Evolutionary conservation across 2,888 invertebrate species (phyloP).

Genomic region (Spodoptera littoralis): DNA sequence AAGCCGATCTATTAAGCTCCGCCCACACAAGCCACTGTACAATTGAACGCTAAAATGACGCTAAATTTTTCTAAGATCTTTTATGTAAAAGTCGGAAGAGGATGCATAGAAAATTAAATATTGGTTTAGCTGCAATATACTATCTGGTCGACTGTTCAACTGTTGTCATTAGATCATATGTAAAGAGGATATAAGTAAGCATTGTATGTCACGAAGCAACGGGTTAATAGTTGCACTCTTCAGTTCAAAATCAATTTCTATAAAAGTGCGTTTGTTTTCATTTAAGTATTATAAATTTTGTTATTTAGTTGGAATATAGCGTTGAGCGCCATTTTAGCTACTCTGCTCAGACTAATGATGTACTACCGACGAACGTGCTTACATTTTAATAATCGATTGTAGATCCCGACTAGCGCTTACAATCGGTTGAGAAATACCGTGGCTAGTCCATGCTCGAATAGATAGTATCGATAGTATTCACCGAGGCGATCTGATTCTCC

Average conservation of each 20-base stretch:
- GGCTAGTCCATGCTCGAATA: slow-evolving; percentile 59
- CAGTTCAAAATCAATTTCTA: no score
- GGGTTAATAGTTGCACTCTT: no score
- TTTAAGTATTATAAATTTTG: no score
- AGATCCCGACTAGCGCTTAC: slow-evolving; percentile 67
- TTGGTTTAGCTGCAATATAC: no score
- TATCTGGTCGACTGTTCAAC: no score
- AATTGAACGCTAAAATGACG: slow-evolving; percentile 71
- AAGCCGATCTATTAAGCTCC: slow-evolving; percentile 79
- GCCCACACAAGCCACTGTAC: slow-evolving; percentile 79
- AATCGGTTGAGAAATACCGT: slow-evolving; percentile 73
- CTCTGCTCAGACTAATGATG: slow-evolving; percentile 68
- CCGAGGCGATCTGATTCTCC: slow-evolving; percentile 43
- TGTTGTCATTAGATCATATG: no score
- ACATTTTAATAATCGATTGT: slow-evolving; percentile 83
- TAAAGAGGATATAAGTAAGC: no score
- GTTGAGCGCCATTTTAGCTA: slow-evolving; percentile 68
- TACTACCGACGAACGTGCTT: slow-evolving; percentile 74
- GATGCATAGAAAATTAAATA: no score
- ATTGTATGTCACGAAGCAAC: no score
- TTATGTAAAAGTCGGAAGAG: background rate
- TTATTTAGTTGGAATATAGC: background rate
- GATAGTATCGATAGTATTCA: slow-evolving; percentile 66
- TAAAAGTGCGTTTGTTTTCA: no score
- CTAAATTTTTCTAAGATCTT: slow-evolving; percentile 25